Evolutionary conservation across 2,888 invertebrate genomes (phyloP).

Genomic region (Ochropleura plecta): DNA sequence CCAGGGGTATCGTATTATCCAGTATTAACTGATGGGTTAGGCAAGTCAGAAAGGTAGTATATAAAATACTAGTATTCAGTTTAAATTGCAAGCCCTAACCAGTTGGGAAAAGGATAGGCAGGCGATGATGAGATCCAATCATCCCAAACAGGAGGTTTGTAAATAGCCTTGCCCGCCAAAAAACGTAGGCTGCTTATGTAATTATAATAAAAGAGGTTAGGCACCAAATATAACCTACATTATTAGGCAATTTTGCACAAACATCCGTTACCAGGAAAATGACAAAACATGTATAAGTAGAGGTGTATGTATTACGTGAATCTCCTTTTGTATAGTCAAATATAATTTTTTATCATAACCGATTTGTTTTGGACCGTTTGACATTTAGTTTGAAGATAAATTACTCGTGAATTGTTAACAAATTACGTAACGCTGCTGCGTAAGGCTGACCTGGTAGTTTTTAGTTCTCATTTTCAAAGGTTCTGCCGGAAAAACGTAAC

Average conservation of each 20-base stretch:
- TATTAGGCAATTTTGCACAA: background rate
- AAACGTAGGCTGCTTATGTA: too few species aligned
- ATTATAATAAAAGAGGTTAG: too few species aligned
- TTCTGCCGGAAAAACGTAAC: background rate
- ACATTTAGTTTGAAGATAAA: constrained; percentile 12
- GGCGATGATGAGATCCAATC: too few species aligned
- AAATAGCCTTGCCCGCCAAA: too few species aligned
- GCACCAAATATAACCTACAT: too few species aligned
- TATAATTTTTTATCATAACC: constrained; percentile 31
- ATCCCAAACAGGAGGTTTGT: too few species aligned
- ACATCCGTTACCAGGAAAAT: constrained; percentile 23
- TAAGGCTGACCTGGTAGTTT: background rate
- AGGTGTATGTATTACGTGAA: constrained; percentile 1
- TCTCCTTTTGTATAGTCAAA: constrained; percentile 19
- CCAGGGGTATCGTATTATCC: too few species aligned
- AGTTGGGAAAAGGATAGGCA: too few species aligned
- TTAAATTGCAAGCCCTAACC: too few species aligned
- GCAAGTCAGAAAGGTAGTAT: too few species aligned
- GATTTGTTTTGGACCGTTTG: constrained; percentile 14
- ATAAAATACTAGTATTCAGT: too few species aligned
- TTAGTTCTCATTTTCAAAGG: background rate
- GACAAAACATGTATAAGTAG: background rate
- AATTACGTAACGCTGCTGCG: constrained; percentile 7
- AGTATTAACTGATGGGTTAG: too few species aligned
- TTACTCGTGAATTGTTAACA: constrained; percentile 14